phyloP scores from a whole-genome alignment of 2,113 vertebrate genomes.

The Cranoglanis bouderius region DNA sequence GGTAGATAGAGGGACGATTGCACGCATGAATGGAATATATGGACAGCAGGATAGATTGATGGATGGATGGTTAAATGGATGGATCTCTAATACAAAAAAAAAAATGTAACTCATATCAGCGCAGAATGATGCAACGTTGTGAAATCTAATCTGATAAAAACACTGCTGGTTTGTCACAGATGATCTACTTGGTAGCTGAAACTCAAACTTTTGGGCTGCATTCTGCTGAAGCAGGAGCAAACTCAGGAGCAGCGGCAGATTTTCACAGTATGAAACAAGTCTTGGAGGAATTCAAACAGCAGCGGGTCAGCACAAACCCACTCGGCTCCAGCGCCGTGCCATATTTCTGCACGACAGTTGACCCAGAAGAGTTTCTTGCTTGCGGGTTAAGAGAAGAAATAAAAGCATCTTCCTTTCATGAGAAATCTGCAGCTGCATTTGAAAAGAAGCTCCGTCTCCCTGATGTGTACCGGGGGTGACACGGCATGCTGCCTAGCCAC shows the following conservation, averaged over 20 bases:
- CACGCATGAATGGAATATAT: background rate
- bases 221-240: conserved; percentile 35
- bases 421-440: background rate
- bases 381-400: conserved; percentile 16
- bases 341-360: background rate
- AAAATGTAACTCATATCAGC: no score
- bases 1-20: background rate
- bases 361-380: conserved; percentile 17
- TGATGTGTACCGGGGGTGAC: conserved; percentile 60
- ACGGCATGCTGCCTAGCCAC: conserved; percentile 53
- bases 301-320: conserved; percentile 15
- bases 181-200: background rate
- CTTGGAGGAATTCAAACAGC: conserved; percentile 22
- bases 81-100: background rate
- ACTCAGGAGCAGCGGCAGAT: conserved; percentile 12
- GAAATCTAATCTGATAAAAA: background rate
- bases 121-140: background rate
- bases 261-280: background rate
- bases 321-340: background rate
- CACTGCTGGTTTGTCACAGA: background rate
- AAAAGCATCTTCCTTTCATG: background rate
- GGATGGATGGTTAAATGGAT: background rate
- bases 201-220: background rate
- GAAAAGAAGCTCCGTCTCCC: background rate
- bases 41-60: background rate